Conservation (phyloP, 2,113 vertebrate species). For the Petromus typicus region DNA sequence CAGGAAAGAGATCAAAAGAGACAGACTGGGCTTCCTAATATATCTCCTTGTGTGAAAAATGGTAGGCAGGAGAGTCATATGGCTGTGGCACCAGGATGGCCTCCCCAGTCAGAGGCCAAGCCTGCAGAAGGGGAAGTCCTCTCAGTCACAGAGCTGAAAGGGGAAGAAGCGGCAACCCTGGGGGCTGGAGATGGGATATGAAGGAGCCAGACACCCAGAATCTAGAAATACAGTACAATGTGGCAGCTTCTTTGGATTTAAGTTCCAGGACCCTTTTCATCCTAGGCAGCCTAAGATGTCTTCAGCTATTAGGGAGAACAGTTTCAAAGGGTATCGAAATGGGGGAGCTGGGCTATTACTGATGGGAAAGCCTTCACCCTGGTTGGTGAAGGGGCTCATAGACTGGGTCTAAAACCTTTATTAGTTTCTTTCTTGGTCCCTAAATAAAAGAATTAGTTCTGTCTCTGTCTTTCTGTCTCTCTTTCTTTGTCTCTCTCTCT, state of each 20-base stretch:
- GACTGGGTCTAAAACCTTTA: neutral
- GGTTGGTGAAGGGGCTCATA: neutral
- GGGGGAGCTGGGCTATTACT: neutral
- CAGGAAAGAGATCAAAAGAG: neutral
- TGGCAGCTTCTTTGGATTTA: neutral
- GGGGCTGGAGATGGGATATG: accelerated
- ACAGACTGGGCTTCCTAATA: neutral
- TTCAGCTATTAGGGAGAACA: neutral
- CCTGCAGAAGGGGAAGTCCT: neutral
- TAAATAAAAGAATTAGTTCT: neutral
- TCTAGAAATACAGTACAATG: neutral
- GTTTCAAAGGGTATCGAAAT: neutral
- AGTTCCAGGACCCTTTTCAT: neutral
- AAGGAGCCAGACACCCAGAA: neutral
- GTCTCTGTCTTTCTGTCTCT: neutral
- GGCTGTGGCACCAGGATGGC: neutral
- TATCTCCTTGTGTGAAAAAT: neutral
- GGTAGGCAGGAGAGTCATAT: neutral
- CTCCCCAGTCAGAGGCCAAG: neutral
- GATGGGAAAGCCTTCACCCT: neutral
- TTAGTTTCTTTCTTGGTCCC: neutral
- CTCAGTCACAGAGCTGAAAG: neutral
- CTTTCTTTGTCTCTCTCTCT: neutral
- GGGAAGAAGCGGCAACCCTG: neutral
- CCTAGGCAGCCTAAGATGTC: neutral